phyloP scores from a whole-genome alignment of 2,888 invertebrate genomes.

The Tiphia femorata region DNA sequence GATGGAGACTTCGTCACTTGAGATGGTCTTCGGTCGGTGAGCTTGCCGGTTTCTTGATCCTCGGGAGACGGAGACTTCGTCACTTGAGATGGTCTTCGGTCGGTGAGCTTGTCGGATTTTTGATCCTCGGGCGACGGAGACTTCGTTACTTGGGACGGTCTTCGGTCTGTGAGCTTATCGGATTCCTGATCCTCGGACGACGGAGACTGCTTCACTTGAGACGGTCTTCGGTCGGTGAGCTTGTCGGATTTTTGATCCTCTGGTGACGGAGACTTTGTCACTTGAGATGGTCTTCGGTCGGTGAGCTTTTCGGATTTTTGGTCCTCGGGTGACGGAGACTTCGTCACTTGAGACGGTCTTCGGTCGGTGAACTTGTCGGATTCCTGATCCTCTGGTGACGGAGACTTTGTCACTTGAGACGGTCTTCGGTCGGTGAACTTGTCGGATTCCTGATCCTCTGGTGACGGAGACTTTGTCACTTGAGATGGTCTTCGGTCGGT shows the following conservation, averaged over 20 bases:
- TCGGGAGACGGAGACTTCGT: constrained; percentile 6
- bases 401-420: not conserved
- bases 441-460: not conserved
- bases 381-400: not conserved
- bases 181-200: not conserved
- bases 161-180: not conserved
- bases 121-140: not conserved
- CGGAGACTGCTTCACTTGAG: not conserved
- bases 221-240: not conserved
- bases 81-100: not conserved
- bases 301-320: not conserved
- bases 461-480: not conserved
- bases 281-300: not conserved
- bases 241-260: not conserved
- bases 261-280: not conserved
- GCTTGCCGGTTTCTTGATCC: not conserved
- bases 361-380: not conserved
- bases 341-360: not conserved
- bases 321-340: not conserved
- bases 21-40: not conserved
- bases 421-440: too few species aligned
- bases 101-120: not conserved
- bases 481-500: too few species aligned
- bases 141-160: not conserved
- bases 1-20: constrained; percentile 4